Evolutionary conservation across 1,140 invertebrate species (phyloP), one percentile per base, ranked within the genome.

Genomic region (Helicoverpa armigera): DNA sequence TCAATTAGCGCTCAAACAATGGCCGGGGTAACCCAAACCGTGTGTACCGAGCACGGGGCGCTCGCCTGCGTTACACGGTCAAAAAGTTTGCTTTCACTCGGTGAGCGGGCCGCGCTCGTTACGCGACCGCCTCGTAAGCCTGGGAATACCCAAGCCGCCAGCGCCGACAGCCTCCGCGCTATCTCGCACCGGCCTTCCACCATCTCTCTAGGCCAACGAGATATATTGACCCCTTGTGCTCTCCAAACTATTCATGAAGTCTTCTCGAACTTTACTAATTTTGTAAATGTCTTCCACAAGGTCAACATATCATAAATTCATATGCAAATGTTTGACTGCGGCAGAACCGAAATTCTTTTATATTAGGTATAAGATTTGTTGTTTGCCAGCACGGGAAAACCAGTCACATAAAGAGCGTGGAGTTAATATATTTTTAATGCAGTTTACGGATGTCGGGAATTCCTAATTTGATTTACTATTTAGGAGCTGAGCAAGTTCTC

Each of bases 331-430:
- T 12, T 18, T 10, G n/a, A 53, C 48, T 48, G 43, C 56, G 63
- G 29, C 10, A 31, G 35, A 70, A 48, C n/a, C 70, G 23, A 81
- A 81, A 76, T 85, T 54, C 60, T 80, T 79, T 82, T 48, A 60
- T 31, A 53, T 61, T 16, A 43, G 65, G 16, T 67, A 14, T 60
- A 73, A 67, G 69, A 16, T 16, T 72, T 85, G 74, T 88, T 86
- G 86, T 87, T 87, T 88, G 85, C 87, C 73, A 53, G 31, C 56
- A 69, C 67, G 89, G 89, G 79, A 90, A 90, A 90, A 85, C 87
- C 90, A 78, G 43, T 73, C 13, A 78, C 65, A 79, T 83, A 87
- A 79, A 82, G 50, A 72, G 43, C 58, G 67, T 58, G 73, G 14
- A 54, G 51, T 82, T 85, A 87, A 86, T 87, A 86, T 83, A 58